Conservation (phyloP, 2,888 invertebrate species). For the Coelogynopora nodosa region DNA sequence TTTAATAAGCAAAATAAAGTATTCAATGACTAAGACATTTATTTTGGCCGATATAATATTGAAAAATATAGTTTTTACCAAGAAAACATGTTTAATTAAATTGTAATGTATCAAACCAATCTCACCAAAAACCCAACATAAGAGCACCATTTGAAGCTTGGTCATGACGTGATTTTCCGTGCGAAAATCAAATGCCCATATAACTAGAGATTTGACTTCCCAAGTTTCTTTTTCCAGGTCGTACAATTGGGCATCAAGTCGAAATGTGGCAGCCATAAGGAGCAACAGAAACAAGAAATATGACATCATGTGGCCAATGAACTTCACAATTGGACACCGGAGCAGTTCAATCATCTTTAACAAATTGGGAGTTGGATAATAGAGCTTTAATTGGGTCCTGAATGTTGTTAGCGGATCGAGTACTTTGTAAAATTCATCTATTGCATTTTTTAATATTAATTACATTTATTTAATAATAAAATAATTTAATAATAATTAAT, state of each 20-base stretch:
- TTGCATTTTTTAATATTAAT: no score
- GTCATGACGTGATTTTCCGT: conserved; percentile 45
- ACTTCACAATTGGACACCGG: conserved; percentile 68
- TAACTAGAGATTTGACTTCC: background rate
- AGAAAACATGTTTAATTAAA: background rate
- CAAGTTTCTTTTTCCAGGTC: background rate
- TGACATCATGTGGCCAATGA: conserved; percentile 68
- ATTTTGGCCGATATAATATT: no score
- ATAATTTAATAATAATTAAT: background rate
- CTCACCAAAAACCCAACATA: conserved; percentile 49
- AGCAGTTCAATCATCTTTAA: conserved; percentile 45
- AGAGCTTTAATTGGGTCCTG: no score
- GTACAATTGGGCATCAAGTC: conserved; percentile 46
- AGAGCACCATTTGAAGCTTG: conserved; percentile 46
- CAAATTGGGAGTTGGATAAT: no score
- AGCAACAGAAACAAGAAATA: conserved; percentile 68
- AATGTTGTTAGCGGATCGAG: no score
- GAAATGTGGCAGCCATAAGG: conserved; percentile 68
- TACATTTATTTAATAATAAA: no score
- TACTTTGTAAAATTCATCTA: no score
- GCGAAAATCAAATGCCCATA: conserved; percentile 44
- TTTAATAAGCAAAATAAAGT: no score
- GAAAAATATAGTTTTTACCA: background rate
- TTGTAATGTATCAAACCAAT: background rate
- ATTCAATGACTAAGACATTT: no score